Percentiles rank a stretch among this genome's conserved stretches.
These are phyloP conservation scores for Gymnocephalus cernua DNA, from an alignment of 2,113 vertebrate species.

Conservation along the genomic window DNA sequence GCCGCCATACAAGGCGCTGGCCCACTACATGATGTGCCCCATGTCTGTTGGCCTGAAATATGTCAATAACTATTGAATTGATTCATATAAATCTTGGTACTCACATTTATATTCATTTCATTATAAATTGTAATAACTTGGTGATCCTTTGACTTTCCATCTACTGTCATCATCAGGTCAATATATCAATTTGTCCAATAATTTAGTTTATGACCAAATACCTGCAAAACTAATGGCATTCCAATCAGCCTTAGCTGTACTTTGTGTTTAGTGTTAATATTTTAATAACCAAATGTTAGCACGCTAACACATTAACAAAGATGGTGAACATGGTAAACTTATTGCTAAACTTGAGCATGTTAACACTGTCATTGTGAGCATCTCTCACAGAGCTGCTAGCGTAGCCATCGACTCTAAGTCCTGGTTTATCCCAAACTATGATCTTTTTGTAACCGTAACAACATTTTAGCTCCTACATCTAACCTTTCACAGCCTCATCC, in stretches of 20 bases:
- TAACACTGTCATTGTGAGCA: too few species aligned
- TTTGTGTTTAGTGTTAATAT: neutral
- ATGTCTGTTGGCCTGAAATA: too few species aligned
- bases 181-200: neutral
- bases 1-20: too few species aligned
- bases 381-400: too few species aligned
- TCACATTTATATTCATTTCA: neutral
- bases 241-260: too few species aligned
- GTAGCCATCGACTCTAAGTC: too few species aligned
- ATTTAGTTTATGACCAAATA: neutral
- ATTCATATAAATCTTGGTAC: neutral
- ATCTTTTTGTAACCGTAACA: too few species aligned
- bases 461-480: neutral
- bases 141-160: neutral
- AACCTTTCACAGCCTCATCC: neutral
- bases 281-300: neutral
- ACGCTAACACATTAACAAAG: neutral
- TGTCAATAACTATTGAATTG: neutral
- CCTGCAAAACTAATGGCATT: neutral
- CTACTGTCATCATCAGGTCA: neutral
- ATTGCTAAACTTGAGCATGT: too few species aligned
- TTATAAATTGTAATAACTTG: neutral
- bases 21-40: too few species aligned
- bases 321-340: neutral
- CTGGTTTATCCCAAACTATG: too few species aligned